Conservation (phyloP, 2,797 vertebrate genomes). For the Schizothorax lantsangensis region DNA sequence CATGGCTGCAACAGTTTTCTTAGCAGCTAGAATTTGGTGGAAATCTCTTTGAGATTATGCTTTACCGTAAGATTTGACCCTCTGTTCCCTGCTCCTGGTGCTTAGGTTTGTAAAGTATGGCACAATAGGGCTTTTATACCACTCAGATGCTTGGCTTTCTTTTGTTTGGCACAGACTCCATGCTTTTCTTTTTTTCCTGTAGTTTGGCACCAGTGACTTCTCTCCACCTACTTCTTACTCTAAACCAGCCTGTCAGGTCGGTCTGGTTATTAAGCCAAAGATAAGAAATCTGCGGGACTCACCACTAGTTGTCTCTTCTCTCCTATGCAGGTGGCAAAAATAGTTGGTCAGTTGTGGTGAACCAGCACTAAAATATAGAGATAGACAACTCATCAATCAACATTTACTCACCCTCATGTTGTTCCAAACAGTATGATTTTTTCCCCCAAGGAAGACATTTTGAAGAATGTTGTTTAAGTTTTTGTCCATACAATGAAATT, state of each 20-base stretch:
- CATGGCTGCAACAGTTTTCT: slow-evolving; percentile 7
- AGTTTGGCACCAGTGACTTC: slow-evolving; percentile 23
- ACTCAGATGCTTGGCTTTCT: slow-evolving; percentile 55
- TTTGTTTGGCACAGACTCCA: slow-evolving; percentile 60
- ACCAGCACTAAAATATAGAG: background rate
- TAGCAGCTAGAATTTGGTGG: background rate
- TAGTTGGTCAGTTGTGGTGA: background rate
- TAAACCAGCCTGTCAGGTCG: slow-evolving; percentile 43
- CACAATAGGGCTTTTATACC: slow-evolving; percentile 69
- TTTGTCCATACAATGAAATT: background rate
- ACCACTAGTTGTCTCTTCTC: background rate
- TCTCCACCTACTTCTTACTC: slow-evolving; percentile 40
- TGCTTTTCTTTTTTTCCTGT: background rate
- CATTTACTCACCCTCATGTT: background rate
- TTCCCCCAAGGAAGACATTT: background rate
- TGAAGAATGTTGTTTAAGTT: background rate
- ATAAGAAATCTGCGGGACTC: slow-evolving; percentile 20
- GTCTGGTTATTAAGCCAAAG: slow-evolving; percentile 27
- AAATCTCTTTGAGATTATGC: background rate
- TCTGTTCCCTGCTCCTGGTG: background rate
- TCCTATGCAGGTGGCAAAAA: background rate
- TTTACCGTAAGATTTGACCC: slow-evolving; percentile 18
- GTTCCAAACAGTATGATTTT: background rate
- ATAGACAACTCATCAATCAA: background rate
- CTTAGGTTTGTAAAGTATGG: slow-evolving; percentile 14